phyloP scores from a whole-genome alignment of 2,888 invertebrate species.

The Macaria liturata region DNA sequence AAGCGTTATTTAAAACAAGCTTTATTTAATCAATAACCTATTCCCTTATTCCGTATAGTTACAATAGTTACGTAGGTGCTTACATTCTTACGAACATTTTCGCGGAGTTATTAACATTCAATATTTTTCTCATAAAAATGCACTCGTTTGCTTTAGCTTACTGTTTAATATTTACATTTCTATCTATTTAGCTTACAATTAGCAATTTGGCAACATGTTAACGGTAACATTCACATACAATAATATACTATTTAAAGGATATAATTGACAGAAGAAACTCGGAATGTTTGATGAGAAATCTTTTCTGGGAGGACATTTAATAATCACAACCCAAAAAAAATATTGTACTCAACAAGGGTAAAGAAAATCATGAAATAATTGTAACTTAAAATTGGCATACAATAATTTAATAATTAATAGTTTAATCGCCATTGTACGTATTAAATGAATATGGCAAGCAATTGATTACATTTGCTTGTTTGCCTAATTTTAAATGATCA shows the following conservation, averaged over 20 bases:
- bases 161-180: slow-evolving; percentile 69
- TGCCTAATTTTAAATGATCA: too few relatives aligned
- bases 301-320: neutral
- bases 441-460: too few relatives aligned
- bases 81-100: slow-evolving; percentile 51
- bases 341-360: neutral
- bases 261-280: slow-evolving; percentile 77
- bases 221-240: slow-evolving; percentile 71
- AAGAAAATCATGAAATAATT: too few relatives aligned
- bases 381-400: too few relatives aligned
- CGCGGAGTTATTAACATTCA: slow-evolving; percentile 51
- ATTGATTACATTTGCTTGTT: too few relatives aligned
- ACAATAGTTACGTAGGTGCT: slow-evolving; percentile 59
- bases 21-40: slow-evolving; percentile 75
- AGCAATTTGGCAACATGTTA: slow-evolving; percentile 79
- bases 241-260: slow-evolving; percentile 44
- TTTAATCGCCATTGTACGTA: too few relatives aligned
- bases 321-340: neutral
- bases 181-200: slow-evolving; percentile 69
- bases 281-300: slow-evolving; percentile 30
- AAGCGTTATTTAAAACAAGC: slow-evolving; percentile 69
- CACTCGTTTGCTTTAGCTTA: slow-evolving; percentile 69
- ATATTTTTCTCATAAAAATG: slow-evolving; percentile 67
- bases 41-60: slow-evolving; percentile 55
- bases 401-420: too few relatives aligned